A percentile compares a stretch with the other conserved stretches of the same genome.
Conservation (phyloP, 1,140 invertebrate species). For the Pseudomyrmex pallidus region DNA sequence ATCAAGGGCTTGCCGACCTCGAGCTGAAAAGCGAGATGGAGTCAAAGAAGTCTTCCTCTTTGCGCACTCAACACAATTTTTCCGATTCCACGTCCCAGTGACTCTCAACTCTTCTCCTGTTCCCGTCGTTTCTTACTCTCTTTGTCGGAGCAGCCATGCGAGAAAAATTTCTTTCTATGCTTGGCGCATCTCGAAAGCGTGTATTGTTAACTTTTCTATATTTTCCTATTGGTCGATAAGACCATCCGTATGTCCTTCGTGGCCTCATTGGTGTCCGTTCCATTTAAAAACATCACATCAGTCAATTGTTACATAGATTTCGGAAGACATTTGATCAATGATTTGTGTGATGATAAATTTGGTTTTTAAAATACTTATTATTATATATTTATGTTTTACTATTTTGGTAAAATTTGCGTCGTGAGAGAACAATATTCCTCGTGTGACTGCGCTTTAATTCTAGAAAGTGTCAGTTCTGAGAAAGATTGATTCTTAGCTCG, state of each 20-base stretch:
- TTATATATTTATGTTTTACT: background rate
- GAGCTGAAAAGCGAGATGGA: constrained; percentile 36
- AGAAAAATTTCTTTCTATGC: constrained; percentile 52
- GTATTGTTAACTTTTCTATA: constrained; percentile 60
- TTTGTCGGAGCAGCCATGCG: constrained; percentile 40
- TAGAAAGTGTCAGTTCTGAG: background rate
- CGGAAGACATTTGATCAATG: background rate
- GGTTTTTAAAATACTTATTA: background rate
- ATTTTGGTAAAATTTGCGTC: background rate
- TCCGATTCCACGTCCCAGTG: constrained; percentile 68
- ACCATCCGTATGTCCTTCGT: constrained; percentile 9
- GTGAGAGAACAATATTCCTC: background rate
- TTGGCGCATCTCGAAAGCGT: constrained; percentile 28
- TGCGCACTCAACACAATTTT: constrained; percentile 66
- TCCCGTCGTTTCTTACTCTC: constrained; percentile 10
- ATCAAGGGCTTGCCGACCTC: constrained; percentile 48
- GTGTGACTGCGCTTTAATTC: background rate
- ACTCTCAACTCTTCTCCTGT: constrained; percentile 56
- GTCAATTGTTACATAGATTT: background rate
- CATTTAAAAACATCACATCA: background rate
- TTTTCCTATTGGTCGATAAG: constrained; percentile 45
- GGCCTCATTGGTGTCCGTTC: constrained; percentile 3
- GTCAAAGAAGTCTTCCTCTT: constrained; percentile 43
- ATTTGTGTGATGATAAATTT: background rate
- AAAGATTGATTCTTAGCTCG: constrained; percentile 20